phyloP scores from a whole-genome alignment of 2,888 invertebrate species.

The Gryllus longicercus region DNA sequence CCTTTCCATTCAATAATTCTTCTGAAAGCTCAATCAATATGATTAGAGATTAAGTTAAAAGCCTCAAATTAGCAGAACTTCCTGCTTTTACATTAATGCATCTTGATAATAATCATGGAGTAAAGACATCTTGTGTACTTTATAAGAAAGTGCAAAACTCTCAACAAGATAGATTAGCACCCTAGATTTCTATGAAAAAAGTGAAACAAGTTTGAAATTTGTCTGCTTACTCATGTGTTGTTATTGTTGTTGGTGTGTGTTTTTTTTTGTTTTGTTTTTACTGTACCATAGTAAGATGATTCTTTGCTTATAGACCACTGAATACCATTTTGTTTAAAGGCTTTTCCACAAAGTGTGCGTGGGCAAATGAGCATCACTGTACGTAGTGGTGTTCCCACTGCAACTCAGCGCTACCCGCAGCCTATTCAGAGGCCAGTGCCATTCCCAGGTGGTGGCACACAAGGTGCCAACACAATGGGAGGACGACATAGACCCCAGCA shows the following conservation, averaged over 20 bases:
- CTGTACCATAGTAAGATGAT: neutral
- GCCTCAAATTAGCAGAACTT: no score
- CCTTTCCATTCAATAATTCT: no score
- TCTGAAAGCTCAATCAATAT: no score
- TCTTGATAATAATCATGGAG: no score
- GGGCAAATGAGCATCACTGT: constrained; percentile 32
- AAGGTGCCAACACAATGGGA: constrained; percentile 28
- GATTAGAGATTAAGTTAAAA: no score
- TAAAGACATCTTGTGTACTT: no score
- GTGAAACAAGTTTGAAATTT: neutral
- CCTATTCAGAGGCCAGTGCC: constrained; percentile 57
- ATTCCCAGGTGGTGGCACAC: constrained; percentile 38
- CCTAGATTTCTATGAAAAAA: neutral
- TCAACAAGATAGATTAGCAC: neutral
- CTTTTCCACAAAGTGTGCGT: constrained; percentile 32
- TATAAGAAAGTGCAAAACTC: no score
- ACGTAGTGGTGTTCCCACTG: constrained; percentile 40
- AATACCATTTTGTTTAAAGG: constrained; percentile 22
- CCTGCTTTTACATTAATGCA: no score
- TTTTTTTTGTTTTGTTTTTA: neutral
- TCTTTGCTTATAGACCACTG: neutral
- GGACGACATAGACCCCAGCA: constrained; percentile 35
- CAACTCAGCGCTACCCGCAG: constrained; percentile 53
- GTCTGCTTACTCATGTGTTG: neutral
- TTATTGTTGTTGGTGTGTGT: neutral